Conservation (phyloP, 2,797 vertebrate species). For the Phoebastria nigripes region DNA sequence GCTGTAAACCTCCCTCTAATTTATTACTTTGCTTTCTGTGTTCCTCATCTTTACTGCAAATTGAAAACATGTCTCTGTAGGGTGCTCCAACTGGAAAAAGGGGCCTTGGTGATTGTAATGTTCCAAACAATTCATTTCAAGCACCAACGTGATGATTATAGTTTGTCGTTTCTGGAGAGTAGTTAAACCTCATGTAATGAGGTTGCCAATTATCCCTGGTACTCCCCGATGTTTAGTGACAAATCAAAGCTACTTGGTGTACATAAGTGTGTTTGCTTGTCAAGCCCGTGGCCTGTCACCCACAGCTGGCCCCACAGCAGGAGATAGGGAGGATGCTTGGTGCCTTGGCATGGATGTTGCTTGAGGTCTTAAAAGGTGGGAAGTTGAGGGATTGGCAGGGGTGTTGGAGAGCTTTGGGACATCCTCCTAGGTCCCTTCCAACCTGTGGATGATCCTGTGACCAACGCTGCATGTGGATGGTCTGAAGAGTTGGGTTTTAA, state of each 20-base stretch:
- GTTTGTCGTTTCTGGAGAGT: conserved; percentile 64
- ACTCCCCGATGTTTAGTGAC: conserved; percentile 57
- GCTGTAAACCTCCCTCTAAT: conserved; percentile 34
- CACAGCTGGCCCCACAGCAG: not conserved
- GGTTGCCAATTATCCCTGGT: conserved; percentile 55
- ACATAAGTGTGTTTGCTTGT: not conserved
- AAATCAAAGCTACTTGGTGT: conserved; percentile 64
- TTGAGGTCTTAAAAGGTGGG: not conserved
- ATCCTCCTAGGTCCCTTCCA: not conserved
- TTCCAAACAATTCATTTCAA: conserved; percentile 69
- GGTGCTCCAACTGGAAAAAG: conserved; percentile 57
- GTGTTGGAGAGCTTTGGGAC: not conserved
- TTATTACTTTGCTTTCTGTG: conserved; percentile 53
- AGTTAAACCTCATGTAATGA: conserved; percentile 68
- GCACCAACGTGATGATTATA: conserved; percentile 59
- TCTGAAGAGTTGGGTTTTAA: not conserved
- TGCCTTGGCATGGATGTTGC: not conserved
- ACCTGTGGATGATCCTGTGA: not conserved
- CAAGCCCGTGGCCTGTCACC: not conserved
- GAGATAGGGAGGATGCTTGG: not conserved
- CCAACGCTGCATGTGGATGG: fast-evolving
- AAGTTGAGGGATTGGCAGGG: not conserved
- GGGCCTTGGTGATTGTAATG: conserved; percentile 57
- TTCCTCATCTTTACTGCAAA: conserved; percentile 68
- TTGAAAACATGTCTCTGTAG: conserved; percentile 65